Evolutionary conservation across 2,888 invertebrate species (phyloP).

Genomic region (Eupithecia insigniata): DNA sequence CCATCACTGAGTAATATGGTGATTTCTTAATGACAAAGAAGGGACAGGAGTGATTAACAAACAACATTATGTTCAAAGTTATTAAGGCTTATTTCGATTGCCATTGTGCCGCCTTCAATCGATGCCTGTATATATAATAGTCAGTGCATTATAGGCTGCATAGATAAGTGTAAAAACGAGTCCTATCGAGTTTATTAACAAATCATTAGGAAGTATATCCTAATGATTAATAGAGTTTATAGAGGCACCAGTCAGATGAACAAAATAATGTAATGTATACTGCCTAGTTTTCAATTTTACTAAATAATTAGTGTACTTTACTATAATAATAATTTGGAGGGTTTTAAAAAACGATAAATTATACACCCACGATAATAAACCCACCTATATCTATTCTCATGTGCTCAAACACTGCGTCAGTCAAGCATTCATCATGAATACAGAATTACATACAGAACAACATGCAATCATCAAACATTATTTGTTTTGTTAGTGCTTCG

Average conservation of each 20-base stretch:
- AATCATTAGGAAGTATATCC: no score
- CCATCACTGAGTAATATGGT: no score
- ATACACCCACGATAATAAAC: no score
- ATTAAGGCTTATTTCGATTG: conserved; percentile 4
- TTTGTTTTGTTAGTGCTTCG: no score
- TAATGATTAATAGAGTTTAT: neutral
- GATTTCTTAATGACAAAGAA: neutral
- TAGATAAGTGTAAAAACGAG: neutral
- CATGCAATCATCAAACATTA: no score
- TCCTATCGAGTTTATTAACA: no score
- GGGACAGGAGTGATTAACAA: neutral
- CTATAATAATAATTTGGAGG: no score
- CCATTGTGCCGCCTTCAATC: neutral
- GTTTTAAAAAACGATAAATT: no score
- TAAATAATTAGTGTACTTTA: neutral
- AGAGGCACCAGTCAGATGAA: neutral
- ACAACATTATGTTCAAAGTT: neutral
- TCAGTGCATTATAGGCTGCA: neutral
- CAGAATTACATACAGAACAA: no score
- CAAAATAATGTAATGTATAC: neutral
- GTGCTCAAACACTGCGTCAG: no score
- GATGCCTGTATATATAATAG: neutral
- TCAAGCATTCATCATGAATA: no score
- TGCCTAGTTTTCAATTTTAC: neutral
- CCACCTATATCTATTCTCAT: no score